Conservation (phyloP, 2,888 invertebrate species). For the Ophioninae sp. region DNA sequence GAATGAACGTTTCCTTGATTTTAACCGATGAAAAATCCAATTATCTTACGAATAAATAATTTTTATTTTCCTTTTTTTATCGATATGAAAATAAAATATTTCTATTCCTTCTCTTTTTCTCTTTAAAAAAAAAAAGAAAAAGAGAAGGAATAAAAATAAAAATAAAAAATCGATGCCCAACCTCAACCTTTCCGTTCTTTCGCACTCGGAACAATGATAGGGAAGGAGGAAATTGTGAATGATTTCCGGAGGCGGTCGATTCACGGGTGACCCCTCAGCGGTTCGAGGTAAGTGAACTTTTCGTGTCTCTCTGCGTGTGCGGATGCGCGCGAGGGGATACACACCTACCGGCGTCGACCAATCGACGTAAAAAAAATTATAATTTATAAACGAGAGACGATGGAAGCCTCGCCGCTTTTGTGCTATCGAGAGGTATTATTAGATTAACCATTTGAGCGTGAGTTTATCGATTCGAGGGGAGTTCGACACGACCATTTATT, state of each 20-base stretch:
- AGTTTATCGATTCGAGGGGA: conserved; percentile 36
- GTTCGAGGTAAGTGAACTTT: conserved; percentile 40
- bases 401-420: conserved; percentile 36
- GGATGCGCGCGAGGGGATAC: conserved; percentile 10
- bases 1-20: no score
- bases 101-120: no score
- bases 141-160: no score
- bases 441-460: conserved; percentile 50
- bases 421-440: conserved; percentile 46
- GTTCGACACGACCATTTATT: conserved; percentile 22
- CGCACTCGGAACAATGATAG: not conserved
- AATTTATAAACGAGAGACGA: conserved; percentile 31
- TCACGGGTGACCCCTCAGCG: not conserved
- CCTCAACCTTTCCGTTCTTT: not conserved
- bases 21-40: no score
- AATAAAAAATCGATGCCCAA: no score
- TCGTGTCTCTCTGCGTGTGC: conserved; percentile 16
- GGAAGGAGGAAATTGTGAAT: conserved; percentile 28
- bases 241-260: conserved; percentile 21
- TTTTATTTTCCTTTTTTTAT: no score
- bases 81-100: no score
- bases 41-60: no score
- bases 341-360: not conserved
- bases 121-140: no score
- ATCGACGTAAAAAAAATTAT: conserved; percentile 26